Evolutionary conservation across 92 coral and sea anemone species (phyloP).

Genomic region (Montipora capitata): DNA sequence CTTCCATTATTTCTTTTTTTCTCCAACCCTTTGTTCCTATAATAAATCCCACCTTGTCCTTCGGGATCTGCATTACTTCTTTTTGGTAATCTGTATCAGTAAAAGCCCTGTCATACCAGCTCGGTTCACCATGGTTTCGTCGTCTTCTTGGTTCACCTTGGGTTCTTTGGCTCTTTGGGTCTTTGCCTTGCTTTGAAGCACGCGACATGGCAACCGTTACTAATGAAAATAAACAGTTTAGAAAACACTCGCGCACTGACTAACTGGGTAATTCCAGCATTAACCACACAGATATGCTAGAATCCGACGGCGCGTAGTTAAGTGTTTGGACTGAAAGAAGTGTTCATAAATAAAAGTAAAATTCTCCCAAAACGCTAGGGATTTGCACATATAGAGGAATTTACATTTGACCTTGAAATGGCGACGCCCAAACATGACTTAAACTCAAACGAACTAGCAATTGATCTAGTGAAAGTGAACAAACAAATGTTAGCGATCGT

Average conservation of each 20-base stretch:
- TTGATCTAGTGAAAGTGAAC: background rate
- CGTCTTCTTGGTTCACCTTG: background rate
- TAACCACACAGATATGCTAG: no score
- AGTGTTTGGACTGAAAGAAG: no score
- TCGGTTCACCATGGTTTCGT: background rate
- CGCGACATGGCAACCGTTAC: background rate
- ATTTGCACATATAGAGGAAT: no score
- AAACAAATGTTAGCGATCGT: no score
- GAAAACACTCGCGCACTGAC: no score
- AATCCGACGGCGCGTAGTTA: no score
- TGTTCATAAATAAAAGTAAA: no score
- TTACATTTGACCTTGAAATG: no score
- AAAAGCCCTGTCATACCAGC: background rate
- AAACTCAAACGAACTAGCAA: background rate
- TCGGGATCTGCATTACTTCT: slow-evolving; percentile 8
- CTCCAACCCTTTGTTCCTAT: slow-evolving; percentile 10
- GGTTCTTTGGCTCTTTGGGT: background rate
- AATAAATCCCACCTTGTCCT: slow-evolving; percentile 3
- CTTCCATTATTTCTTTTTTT: background rate
- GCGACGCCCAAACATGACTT: no score
- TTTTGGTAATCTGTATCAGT: background rate
- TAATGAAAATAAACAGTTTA: no score
- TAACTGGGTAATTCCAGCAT: no score
- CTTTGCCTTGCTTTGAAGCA: background rate
- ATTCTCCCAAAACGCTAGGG: no score